Evolutionary conservation across 23 tunicate species (phyloP).

Genomic region (Styela clava): DNA sequence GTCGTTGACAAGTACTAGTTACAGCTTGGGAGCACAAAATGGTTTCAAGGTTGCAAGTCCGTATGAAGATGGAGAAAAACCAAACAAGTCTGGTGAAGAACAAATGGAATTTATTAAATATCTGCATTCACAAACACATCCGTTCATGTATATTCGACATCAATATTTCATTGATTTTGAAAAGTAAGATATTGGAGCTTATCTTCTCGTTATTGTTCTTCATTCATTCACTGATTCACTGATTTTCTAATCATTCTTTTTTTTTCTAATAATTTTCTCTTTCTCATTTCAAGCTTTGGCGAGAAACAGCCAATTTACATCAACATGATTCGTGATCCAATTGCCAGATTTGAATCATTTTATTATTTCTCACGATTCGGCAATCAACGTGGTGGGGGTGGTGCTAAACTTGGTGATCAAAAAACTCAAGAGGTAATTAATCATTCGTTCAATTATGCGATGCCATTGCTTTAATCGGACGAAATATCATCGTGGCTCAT

Average conservation of each 20-base stretch:
- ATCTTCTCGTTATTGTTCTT: not conserved
- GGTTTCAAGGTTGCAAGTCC: slow-evolving; percentile 84
- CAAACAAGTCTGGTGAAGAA: slow-evolving; percentile 55
- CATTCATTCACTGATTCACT: not conserved
- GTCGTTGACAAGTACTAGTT: slow-evolving; percentile 80
- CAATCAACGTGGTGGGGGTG: slow-evolving; percentile 84
- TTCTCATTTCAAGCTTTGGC: slow-evolving; percentile 7
- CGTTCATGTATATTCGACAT: slow-evolving; percentile 89
- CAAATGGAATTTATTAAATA: slow-evolving; percentile 54
- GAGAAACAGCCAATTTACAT: slow-evolving; percentile 87
- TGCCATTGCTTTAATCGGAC: not conserved
- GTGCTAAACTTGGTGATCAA: slow-evolving; percentile 57
- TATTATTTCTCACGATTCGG: slow-evolving; percentile 98
- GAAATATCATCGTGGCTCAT: not conserved
- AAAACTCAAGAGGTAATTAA: slow-evolving; percentile 55
- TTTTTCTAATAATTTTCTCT: not conserved
- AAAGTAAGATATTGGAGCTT: slow-evolving; percentile 35
- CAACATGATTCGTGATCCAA: slow-evolving; percentile 96
- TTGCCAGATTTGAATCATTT: slow-evolving; percentile 92
- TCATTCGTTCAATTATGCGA: too few relatives aligned
- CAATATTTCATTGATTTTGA: slow-evolving; percentile 95
- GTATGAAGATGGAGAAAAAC: slow-evolving; percentile 89
- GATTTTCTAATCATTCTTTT: not conserved
- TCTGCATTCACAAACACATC: slow-evolving; percentile 39
- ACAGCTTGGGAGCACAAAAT: slow-evolving; percentile 68